Conservation (phyloP, 1,140 invertebrate species). For the Bombus difficillimus region DNA sequence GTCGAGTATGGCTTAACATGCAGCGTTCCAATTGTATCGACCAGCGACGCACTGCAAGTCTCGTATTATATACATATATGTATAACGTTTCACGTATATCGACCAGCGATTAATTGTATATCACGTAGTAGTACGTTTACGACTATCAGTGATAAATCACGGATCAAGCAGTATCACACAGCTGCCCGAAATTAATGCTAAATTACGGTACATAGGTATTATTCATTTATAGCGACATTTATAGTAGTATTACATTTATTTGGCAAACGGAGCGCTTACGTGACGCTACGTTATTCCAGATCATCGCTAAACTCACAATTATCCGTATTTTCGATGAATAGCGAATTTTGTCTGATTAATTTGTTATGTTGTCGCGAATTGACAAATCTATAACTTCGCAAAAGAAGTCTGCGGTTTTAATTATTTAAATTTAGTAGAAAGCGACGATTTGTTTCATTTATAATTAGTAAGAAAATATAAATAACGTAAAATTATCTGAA, state of each 20-base stretch:
- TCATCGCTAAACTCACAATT: not conserved
- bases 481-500: too few species aligned
- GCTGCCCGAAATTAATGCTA: not conserved
- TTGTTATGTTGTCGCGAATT: not conserved
- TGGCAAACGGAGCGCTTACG: not conserved
- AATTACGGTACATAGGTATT: not conserved
- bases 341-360: not conserved
- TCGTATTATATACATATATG: not conserved
- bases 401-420: too few species aligned
- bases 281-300: not conserved
- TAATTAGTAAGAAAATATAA: too few species aligned
- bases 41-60: conserved; percentile 4
- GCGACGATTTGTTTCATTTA: too few species aligned
- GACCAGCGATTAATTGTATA: conserved; percentile 28
- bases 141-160: not conserved
- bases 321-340: not conserved
- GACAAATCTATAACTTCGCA: too few species aligned
- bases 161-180: not conserved
- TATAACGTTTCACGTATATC: conserved; percentile 4
- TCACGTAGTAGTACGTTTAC: not conserved
- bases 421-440: too few species aligned
- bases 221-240: not conserved
- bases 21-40: conserved; percentile 3
- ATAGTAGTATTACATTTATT: not conserved
- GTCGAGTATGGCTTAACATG: not conserved